A percentile compares a stretch with the other conserved stretches of the same genome.
Conservation (phyloP, 2,113 vertebrate species). For the Urocitellus parryii region DNA sequence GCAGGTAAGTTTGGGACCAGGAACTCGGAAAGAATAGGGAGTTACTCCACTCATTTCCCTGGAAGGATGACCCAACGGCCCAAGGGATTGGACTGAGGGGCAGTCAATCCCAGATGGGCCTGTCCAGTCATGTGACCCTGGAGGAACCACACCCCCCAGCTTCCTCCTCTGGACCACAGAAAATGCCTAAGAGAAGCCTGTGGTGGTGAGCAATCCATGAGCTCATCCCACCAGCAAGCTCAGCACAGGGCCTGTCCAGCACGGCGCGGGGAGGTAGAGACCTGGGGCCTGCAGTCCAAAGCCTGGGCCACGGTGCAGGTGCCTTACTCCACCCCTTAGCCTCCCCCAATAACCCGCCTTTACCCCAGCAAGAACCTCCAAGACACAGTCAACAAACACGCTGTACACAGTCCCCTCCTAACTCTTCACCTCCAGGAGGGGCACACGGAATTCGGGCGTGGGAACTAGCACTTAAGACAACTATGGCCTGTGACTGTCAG, state of each 20-base stretch:
- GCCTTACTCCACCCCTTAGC: neutral
- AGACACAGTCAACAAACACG: neutral
- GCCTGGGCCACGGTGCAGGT: neutral
- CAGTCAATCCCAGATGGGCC: neutral
- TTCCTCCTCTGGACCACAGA: neutral
- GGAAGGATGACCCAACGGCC: neutral
- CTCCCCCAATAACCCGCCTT: neutral
- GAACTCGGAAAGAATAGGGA: neutral
- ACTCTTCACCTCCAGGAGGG: neutral
- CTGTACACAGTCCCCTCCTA: neutral
- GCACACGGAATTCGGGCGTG: neutral
- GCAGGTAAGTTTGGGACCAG: neutral
- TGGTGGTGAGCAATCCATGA: conserved; percentile 39
- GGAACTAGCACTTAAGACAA: neutral
- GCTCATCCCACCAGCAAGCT: neutral
- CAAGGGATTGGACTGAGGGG: neutral
- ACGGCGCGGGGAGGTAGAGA: neutral
- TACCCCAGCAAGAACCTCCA: neutral
- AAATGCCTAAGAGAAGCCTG: neutral
- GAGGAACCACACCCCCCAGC: neutral
- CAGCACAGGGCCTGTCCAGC: neutral
- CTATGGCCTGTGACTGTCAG: neutral
- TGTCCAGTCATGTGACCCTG: neutral
- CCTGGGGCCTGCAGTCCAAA: neutral
- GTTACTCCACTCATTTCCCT: neutral